Percentiles rank a stretch among this genome's conserved stretches.
Conservation (phyloP, 2,797 vertebrate genomes). For the Acanthornis magna region DNA sequence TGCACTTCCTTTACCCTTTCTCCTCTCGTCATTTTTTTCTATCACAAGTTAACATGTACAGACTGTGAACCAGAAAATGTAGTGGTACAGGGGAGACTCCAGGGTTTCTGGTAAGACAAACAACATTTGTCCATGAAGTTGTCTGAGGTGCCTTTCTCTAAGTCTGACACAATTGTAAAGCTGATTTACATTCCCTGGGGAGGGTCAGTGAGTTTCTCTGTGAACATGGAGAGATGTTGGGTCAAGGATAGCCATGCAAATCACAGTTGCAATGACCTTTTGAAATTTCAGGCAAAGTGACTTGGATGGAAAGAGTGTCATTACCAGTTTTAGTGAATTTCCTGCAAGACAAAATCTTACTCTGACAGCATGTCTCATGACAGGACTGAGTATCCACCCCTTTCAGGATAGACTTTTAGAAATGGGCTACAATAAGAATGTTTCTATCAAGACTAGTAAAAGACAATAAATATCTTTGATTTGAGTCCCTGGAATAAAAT, state of each 20-base stretch:
- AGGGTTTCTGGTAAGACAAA: background rate
- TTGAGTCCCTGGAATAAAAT: background rate
- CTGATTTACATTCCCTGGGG: background rate
- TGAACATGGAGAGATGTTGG: fast-evolving
- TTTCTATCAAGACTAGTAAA: background rate
- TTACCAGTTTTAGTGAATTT: background rate
- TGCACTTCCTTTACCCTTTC: background rate
- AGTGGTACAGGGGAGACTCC: background rate
- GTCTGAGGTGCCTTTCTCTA: background rate
- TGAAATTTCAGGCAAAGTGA: background rate
- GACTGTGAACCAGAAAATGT: background rate
- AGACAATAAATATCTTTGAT: background rate
- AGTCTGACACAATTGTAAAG: background rate
- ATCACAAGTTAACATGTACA: fast-evolving
- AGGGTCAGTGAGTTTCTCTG: background rate
- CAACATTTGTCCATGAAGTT: background rate
- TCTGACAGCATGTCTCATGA: background rate
- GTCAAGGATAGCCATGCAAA: background rate
- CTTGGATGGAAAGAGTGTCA: background rate
- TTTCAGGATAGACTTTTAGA: background rate
- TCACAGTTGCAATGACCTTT: background rate
- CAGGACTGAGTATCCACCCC: fast-evolving
- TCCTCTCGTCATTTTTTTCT: background rate
- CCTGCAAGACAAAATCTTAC: background rate
- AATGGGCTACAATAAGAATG: background rate